Conservation (phyloP, 2,113 vertebrate genomes). For the Elephas maximus region DNA sequence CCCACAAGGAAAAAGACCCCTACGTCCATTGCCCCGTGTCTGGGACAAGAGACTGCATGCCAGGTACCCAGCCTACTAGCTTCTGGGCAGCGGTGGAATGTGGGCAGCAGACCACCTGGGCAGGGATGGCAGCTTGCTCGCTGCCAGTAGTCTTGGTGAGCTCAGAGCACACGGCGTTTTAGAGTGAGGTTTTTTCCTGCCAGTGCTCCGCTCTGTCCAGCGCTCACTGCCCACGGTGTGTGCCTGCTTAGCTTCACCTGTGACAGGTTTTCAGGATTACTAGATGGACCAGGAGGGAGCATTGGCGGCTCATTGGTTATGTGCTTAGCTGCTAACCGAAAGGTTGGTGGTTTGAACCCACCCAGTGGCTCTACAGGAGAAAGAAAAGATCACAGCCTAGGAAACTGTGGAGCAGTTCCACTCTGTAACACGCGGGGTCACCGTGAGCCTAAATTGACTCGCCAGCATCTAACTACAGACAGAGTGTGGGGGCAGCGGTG, state of each 20-base stretch:
- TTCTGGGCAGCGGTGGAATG: too few species aligned
- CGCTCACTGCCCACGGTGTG: not conserved
- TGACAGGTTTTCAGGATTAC: not conserved
- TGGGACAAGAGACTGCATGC: too few species aligned
- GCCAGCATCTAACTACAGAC: not conserved
- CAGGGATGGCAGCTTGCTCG: not conserved
- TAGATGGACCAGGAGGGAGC: not conserved
- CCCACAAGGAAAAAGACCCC: too few species aligned
- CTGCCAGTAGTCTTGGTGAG: not conserved
- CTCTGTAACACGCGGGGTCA: not conserved
- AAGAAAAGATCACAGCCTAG: not conserved
- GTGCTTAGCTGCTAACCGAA: not conserved
- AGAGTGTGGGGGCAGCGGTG: not conserved
- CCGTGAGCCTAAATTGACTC: not conserved
- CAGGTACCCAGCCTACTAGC: too few species aligned
- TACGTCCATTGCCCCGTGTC: not conserved
- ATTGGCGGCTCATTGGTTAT: not conserved
- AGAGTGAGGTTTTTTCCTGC: not conserved
- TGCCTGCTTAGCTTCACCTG: not conserved
- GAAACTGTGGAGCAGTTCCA: not conserved
- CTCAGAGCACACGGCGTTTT: too few species aligned
- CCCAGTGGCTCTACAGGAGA: not conserved
- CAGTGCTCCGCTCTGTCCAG: fast-evolving
- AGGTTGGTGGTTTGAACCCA: not conserved
- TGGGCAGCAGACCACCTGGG: not conserved